phyloP scores from a whole-genome alignment of 2,888 invertebrate species.

The Antheraea yamamai region DNA sequence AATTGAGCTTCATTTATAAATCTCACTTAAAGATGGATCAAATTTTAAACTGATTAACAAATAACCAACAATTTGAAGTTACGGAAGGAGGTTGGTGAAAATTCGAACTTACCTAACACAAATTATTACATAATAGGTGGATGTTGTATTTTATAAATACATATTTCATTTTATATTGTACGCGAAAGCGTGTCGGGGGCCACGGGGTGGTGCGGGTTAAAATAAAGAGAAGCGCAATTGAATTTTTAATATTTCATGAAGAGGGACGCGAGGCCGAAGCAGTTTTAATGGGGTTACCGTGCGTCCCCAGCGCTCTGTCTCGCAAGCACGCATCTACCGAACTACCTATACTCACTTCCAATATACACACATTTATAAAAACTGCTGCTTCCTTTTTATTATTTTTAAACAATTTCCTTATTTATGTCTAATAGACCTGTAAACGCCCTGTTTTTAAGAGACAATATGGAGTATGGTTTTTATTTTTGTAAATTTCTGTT shows the following conservation, averaged over 20 bases:
- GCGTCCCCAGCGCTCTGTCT: conserved; percentile 24
- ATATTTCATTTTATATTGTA: conserved; percentile 81
- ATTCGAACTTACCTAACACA: conserved; percentile 54
- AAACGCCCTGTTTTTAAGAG: too few relatives aligned
- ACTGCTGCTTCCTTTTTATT: not conserved
- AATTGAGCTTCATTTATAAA: not conserved
- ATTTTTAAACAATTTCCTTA: too few relatives aligned
- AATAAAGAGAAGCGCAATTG: conserved; percentile 83
- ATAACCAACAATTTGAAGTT: conserved; percentile 1
- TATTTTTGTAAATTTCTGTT: too few relatives aligned
- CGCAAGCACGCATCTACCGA: conserved; percentile 12
- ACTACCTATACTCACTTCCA: not conserved
- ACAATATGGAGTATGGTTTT: too few relatives aligned
- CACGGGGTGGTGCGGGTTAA: conserved; percentile 74
- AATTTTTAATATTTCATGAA: conserved; percentile 83
- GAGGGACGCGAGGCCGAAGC: conserved; percentile 73
- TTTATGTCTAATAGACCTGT: too few relatives aligned
- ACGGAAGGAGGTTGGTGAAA: conserved; percentile 26
- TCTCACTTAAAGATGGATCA: not conserved
- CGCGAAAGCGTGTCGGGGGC: conserved; percentile 62
- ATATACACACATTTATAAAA: not conserved
- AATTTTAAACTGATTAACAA: not conserved
- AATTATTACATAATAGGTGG: conserved; percentile 79
- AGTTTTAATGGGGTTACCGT: conserved; percentile 76
- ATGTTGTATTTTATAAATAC: conserved; percentile 78